A percentile compares a stretch with the other conserved stretches of the same genome.
Conservation (phyloP, 64 coral and sea anemone genomes). For the Exaiptasia diaphana region DNA sequence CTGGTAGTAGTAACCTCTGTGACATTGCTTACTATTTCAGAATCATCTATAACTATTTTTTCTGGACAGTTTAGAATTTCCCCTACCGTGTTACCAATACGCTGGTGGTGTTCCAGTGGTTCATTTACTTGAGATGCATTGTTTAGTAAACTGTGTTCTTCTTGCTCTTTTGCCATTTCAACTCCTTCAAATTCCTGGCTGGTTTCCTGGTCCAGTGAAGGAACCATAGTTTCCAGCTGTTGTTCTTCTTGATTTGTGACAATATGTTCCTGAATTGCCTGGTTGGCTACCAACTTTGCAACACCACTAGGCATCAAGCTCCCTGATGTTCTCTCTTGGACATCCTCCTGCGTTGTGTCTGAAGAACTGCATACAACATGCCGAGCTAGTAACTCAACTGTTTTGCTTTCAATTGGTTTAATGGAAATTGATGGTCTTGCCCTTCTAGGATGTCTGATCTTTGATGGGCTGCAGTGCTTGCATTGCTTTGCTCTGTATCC, state of each 20-base stretch:
- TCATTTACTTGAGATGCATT: no score
- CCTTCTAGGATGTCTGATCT: slow-evolving; percentile 24
- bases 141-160: no score
- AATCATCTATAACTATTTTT: background rate
- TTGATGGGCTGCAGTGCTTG: slow-evolving; percentile 77
- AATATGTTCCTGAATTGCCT: no score
- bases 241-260: no score
- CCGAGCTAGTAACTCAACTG: no score
- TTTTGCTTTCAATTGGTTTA: slow-evolving; percentile 6
- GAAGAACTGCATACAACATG: no score
- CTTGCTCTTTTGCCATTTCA: background rate
- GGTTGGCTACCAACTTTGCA: no score
- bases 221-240: no score
- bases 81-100: background rate
- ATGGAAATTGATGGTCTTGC: slow-evolving; percentile 22
- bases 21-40: background rate
- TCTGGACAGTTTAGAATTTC: background rate
- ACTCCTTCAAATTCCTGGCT: background rate
- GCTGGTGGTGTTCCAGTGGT: background rate
- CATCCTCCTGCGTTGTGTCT: no score
- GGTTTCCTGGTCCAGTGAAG: background rate
- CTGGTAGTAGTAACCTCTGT: background rate
- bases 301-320: no score
- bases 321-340: background rate
- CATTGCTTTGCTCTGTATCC: slow-evolving; percentile 83